Conservation (phyloP, 2,888 invertebrate species). For the Macropis europaea region DNA sequence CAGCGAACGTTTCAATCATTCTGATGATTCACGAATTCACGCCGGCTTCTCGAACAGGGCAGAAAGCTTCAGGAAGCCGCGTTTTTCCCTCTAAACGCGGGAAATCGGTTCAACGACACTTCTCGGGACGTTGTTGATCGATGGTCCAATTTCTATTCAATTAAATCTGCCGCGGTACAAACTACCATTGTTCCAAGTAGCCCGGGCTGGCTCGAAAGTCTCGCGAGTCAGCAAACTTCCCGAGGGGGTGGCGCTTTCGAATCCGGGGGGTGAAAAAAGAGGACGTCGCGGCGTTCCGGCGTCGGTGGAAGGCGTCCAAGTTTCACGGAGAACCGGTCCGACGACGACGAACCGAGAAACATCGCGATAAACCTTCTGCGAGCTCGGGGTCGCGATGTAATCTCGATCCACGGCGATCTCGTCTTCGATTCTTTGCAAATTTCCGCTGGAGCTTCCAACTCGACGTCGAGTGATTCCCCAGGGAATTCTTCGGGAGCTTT, state of each 20-base stretch:
- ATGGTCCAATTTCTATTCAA: conserved; percentile 52
- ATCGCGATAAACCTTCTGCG: too few relatives aligned
- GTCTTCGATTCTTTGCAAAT: too few relatives aligned
- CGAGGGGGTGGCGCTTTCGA: conserved; percentile 1
- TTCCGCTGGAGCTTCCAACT: too few relatives aligned
- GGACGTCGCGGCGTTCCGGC: too few relatives aligned
- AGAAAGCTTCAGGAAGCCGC: background rate
- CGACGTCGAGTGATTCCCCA: too few relatives aligned
- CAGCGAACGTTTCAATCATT: conserved; percentile 9
- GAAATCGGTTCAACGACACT: conserved; percentile 40
- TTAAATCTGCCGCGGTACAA: conserved; percentile 42
- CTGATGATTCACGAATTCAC: background rate
- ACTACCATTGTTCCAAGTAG: conserved; percentile 35
- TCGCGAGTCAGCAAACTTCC: conserved; percentile 33
- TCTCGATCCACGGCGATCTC: too few relatives aligned
- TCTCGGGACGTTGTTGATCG: conserved; percentile 30
- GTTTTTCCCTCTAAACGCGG: conserved; percentile 27
- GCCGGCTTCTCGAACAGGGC: background rate
- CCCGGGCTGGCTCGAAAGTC: conserved; percentile 9
- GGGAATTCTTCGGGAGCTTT: too few relatives aligned
- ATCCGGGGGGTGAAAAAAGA: too few relatives aligned
- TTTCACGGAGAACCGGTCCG: too few relatives aligned
- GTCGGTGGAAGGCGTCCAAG: too few relatives aligned
- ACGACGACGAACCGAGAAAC: too few relatives aligned
- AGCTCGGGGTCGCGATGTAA: too few relatives aligned